A percentile compares a stretch with the other conserved stretches of the same genome.
phyloP scores from a whole-genome alignment of 2,888 invertebrate genomes.

The Diadegma fenestrale region DNA sequence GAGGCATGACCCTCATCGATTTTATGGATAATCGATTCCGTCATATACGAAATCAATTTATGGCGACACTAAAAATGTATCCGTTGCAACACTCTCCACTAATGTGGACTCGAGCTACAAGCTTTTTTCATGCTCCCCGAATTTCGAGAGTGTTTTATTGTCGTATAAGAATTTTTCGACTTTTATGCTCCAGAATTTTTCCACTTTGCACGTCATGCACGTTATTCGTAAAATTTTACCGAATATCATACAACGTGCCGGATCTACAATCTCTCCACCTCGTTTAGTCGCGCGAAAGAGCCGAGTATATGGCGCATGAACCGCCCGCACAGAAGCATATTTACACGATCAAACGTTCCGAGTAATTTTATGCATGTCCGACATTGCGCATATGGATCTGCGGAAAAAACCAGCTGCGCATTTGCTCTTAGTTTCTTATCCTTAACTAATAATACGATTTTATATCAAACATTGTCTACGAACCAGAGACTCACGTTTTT shows the following conservation, averaged over 20 bases:
- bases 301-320: constrained; percentile 55
- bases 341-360: constrained; percentile 69
- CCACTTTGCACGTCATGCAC: constrained; percentile 3
- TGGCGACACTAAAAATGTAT: constrained; percentile 9
- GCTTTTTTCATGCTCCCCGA: background rate
- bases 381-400: constrained; percentile 30
- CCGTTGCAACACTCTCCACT: background rate
- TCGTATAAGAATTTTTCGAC: too few species aligned
- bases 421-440: constrained; percentile 3
- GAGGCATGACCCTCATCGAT: constrained; percentile 2
- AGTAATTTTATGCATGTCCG: constrained; percentile 36
- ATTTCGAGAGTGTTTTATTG: too few species aligned
- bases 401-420: background rate
- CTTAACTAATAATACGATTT: background rate
- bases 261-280: constrained; percentile 30
- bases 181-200: background rate
- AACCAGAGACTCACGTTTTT: background rate
- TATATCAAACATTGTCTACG: background rate
- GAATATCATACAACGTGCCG: constrained; percentile 32
- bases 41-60: background rate
- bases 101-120: background rate
- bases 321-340: constrained; percentile 67
- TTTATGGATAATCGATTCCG: background rate
- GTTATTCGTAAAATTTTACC: constrained; percentile 32
- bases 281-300: constrained; percentile 65